phyloP scores from a whole-genome alignment of 2,113 vertebrate species.

The Triplophysa tibetana region DNA sequence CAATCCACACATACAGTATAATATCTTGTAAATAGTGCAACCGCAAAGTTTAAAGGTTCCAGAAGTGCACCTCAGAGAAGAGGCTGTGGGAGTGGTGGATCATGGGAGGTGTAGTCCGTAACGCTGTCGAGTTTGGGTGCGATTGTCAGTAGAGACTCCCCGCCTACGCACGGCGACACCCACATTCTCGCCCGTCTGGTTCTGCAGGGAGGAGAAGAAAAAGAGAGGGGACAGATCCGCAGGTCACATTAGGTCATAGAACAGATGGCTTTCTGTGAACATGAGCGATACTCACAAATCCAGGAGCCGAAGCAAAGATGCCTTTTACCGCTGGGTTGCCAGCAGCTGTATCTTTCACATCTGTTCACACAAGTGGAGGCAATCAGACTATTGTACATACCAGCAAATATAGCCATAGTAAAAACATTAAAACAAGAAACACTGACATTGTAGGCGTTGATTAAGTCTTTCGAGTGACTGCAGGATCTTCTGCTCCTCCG shows the following conservation, averaged over 20 bases:
- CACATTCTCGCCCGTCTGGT: slow-evolving; percentile 55
- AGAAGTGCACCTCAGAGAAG: neutral
- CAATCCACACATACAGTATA: neutral
- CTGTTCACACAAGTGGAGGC: slow-evolving; percentile 68
- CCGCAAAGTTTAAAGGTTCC: slow-evolving; percentile 8
- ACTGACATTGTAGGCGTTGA: slow-evolving; percentile 82
- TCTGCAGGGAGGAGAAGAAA: slow-evolving; percentile 40
- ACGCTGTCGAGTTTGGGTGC: slow-evolving; percentile 63
- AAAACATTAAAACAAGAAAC: too few relatives aligned
- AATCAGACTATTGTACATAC: neutral
- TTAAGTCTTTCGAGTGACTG: slow-evolving; percentile 83
- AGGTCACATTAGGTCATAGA: neutral
- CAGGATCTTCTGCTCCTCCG: slow-evolving; percentile 84
- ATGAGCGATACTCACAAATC: slow-evolving; percentile 75
- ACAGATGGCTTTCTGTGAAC: neutral
- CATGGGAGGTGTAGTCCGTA: slow-evolving; percentile 59
- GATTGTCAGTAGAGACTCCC: slow-evolving; percentile 58
- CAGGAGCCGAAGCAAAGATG: slow-evolving; percentile 63
- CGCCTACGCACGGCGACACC: slow-evolving; percentile 50
- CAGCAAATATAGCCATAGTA: neutral
- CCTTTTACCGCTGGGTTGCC: slow-evolving; percentile 67
- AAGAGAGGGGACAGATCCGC: neutral
- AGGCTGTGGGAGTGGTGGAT: slow-evolving; percentile 26
- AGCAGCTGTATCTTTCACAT: slow-evolving; percentile 74
- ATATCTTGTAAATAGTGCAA: slow-evolving; percentile 30